phyloP scores from a whole-genome alignment of 2,888 invertebrate species.

The Heteromyza rotundicornis region DNA sequence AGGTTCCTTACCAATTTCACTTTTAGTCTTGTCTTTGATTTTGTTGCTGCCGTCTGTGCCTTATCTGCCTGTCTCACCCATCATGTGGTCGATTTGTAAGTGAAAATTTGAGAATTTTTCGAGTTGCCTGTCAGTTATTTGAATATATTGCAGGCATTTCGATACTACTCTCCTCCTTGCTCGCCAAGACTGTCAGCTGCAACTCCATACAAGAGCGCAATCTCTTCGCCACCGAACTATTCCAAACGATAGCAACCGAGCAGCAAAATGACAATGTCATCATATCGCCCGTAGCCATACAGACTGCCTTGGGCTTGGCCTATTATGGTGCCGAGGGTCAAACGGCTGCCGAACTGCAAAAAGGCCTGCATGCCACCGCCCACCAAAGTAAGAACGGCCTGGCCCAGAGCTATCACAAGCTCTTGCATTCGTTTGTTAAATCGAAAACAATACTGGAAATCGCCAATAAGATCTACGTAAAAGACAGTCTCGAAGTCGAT shows the following conservation, averaged over 20 bases:
- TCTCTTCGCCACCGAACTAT: constrained; percentile 53
- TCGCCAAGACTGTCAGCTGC: neutral
- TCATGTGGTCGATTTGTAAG: constrained; percentile 19
- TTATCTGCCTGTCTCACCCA: too few species aligned
- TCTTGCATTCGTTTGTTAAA: constrained; percentile 54
- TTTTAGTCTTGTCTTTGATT: constrained; percentile 46
- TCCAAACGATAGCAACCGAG: constrained; percentile 52
- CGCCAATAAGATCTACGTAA: constrained; percentile 78
- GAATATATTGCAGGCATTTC: neutral
- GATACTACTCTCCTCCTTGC: neutral
- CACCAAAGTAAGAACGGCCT: constrained; percentile 51
- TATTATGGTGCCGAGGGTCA: constrained; percentile 52
- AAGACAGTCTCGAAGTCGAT: constrained; percentile 66
- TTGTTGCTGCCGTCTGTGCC: too few species aligned
- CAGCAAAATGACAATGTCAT: constrained; percentile 52
- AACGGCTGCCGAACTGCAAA: constrained; percentile 49
- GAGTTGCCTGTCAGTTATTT: neutral
- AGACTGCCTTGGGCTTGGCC: constrained; percentile 49
- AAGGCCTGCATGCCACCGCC: constrained; percentile 49
- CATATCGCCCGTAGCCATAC: constrained; percentile 53
- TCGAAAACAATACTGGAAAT: constrained; percentile 63
- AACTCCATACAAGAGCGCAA: constrained; percentile 52
- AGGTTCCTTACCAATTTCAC: constrained; percentile 41
- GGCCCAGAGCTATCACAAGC: constrained; percentile 49
- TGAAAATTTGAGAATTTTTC: neutral